Base-by-base conservation (phyloP, 2,888 invertebrate genomes). In the Hyalella azteca region DNA sequence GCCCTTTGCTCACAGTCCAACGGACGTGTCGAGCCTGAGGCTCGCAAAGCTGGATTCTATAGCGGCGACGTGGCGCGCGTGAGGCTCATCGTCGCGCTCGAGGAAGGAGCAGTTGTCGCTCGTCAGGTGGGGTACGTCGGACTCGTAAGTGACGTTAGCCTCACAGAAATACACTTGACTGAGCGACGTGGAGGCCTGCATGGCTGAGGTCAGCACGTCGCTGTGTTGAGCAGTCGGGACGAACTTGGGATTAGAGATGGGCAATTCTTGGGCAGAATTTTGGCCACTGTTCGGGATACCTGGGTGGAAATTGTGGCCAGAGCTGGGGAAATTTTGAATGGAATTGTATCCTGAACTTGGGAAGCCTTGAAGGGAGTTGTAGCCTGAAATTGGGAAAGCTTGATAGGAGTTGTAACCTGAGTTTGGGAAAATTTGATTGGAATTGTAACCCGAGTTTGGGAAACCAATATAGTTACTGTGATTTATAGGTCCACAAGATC, bases 121-220 rank as follows among this genome's bases (percentile, higher is more conserved):
- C 22, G 66, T 15, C 36, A 66, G 36, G 36, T 66, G 66, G 36
- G 66, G 66, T 13, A 36, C 66, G 13, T 66, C 66, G 15, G 66
- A 66, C 19, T 66, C 66, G 66, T 66, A 66, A 19, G 66, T 66
- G 19, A 66, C 66, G 11, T 66, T 66, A 19, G 66, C 36, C 36
- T 66, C 29, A 66, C 66, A 66, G 13, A 66, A 66, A 13, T 36
- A 4, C 22, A 66, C 39, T 19, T 66, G 36, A 9, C 19, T 36
- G 15, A 19, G 39, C 19, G 32, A 66, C 19, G 19, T 45, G 45
- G 45, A 11, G 45, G 11, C 45, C 45, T 15, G 45, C 9, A 45
- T 9, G 45, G 45, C 9, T 45, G 15, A 45, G 45, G 45, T 9
- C 45, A 45, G 45, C 9, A n/a, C 54, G 22, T 22, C 54, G 26